These are phyloP conservation scores for Eueides isabella DNA, from an alignment of 1,140 invertebrate genomes.

Conservation along the genomic window DNA sequence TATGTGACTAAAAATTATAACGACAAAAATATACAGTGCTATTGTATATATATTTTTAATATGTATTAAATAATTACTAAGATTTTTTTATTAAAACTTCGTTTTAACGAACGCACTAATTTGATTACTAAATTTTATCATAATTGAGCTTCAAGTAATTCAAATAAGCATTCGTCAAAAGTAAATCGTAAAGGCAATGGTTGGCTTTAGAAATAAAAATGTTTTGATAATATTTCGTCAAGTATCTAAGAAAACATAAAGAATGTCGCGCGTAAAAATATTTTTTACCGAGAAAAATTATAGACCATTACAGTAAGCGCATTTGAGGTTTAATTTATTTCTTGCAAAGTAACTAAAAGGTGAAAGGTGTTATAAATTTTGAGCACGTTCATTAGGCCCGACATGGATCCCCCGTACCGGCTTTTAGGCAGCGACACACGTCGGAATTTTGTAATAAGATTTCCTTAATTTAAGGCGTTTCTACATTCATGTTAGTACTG, in stretches of 20 bases:
- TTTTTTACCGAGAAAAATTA: slow-evolving; percentile 41
- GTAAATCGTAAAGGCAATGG: background rate
- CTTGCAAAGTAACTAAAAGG: slow-evolving; percentile 56
- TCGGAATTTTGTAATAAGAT: slow-evolving; percentile 79
- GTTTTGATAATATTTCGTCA: slow-evolving; percentile 15
- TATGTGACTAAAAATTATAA: too few species aligned
- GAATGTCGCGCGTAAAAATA: slow-evolving; percentile 20
- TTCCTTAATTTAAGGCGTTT: slow-evolving; percentile 75
- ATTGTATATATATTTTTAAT: too few species aligned
- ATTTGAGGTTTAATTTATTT: slow-evolving; percentile 65
- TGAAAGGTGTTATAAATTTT: slow-evolving; percentile 78
- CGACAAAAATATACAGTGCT: too few species aligned
- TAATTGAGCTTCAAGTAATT: background rate
- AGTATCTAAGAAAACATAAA: slow-evolving; percentile 17
- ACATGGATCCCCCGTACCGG: slow-evolving; percentile 56
- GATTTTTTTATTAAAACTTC: too few species aligned
- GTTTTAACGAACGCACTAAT: too few species aligned
- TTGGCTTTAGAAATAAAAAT: slow-evolving; percentile 1
- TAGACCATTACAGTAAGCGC: slow-evolving; percentile 44
- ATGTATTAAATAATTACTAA: background rate
- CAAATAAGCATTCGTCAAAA: background rate
- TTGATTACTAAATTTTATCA: background rate
- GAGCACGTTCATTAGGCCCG: slow-evolving; percentile 71
- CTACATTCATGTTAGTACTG: slow-evolving; percentile 35
- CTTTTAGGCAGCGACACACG: slow-evolving; percentile 74